Conservation (phyloP, 2,888 invertebrate species). For the Nemoura dubitans region DNA sequence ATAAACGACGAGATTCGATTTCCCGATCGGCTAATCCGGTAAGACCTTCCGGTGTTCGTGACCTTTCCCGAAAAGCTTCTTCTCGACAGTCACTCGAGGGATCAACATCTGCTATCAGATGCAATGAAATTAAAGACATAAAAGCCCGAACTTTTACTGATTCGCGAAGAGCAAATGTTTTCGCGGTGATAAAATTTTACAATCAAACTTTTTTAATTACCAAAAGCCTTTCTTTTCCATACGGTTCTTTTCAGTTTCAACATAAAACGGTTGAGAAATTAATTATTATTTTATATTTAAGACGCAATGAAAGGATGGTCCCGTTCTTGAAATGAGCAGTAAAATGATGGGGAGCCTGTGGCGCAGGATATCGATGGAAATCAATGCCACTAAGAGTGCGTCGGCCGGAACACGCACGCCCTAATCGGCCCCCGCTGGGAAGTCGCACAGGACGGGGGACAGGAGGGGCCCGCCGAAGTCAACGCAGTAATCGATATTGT, state of each 20-base stretch:
- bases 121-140: not conserved
- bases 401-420: not conserved
- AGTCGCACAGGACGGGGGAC: too few species aligned
- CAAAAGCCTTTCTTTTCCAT: not conserved
- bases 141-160: not conserved
- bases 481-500: slow-evolving; percentile 26
- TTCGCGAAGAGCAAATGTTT: slow-evolving; percentile 8
- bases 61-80: not conserved
- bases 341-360: not conserved
- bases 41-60: not conserved
- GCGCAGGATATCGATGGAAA: not conserved
- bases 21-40: not conserved
- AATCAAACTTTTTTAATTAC: slow-evolving; percentile 28
- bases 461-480: too few species aligned
- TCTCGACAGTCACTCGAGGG: not conserved
- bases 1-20: not conserved
- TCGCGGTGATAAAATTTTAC: slow-evolving; percentile 9
- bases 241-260: not conserved
- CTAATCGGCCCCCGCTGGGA: too few species aligned
- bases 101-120: not conserved
- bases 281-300: not conserved
- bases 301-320: not conserved
- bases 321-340: not conserved
- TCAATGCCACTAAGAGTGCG: not conserved
- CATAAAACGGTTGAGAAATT: not conserved